Evolutionary conservation across 2,797 vertebrate genomes (phyloP).

Genomic region (Margarornis squamiger): DNA sequence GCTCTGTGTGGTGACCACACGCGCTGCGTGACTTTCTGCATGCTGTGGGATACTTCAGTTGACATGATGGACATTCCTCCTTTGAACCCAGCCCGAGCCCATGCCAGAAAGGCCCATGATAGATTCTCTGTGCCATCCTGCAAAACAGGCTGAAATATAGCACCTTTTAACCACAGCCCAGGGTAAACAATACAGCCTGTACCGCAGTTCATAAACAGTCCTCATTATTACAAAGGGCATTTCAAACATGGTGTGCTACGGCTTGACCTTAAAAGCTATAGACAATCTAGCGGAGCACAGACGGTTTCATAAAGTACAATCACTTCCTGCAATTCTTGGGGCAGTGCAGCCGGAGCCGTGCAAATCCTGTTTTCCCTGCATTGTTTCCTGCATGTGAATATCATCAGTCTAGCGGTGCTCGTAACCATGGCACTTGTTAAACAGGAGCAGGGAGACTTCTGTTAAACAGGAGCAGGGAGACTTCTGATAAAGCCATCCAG

Average conservation of each 20-base stretch:
- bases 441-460: constrained; percentile 72
- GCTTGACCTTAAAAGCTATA: constrained; percentile 83
- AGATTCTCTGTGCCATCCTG: constrained; percentile 75
- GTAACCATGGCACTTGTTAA: constrained; percentile 87
- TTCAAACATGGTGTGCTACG: constrained; percentile 76
- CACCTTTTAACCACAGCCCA: constrained; percentile 67
- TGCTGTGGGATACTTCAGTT: background rate
- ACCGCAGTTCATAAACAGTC: constrained; percentile 78
- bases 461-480: constrained; percentile 72
- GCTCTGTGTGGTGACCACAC: background rate
- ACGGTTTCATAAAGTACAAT: constrained; percentile 97
- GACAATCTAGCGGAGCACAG: constrained; percentile 91
- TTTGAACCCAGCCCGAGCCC: constrained; percentile 73
- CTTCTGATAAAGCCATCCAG: constrained; percentile 74
- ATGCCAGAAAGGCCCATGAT: constrained; percentile 74
- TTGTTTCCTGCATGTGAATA: constrained; percentile 90
- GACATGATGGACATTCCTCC: constrained; percentile 59
- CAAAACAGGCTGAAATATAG: constrained; percentile 68
- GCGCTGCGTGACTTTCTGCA: constrained; percentile 79
- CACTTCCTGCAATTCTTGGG: constrained; percentile 99
- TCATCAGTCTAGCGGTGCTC: constrained; percentile 78
- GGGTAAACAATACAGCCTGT: constrained; percentile 82
- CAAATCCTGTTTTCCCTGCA: constrained; percentile 98
- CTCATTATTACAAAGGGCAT: constrained; percentile 85
- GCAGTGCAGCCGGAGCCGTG: constrained; percentile 92